These are phyloP conservation scores for Pachypanchax playfairii DNA, from an alignment of 2,113 vertebrate species.

Conservation along the genomic window DNA sequence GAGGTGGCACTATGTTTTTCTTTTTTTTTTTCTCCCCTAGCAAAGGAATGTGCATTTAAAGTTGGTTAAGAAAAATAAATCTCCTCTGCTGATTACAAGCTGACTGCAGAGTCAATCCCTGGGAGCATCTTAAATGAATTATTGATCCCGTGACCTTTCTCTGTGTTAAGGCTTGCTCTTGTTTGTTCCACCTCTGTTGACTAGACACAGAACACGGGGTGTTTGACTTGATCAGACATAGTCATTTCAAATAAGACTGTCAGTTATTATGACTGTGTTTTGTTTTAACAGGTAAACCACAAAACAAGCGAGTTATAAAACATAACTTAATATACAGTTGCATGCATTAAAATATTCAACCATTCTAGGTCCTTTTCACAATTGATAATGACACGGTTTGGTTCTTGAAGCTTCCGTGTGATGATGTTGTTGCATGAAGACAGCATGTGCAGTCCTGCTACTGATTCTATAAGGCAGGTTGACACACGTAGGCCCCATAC, in stretches of 20 bases:
- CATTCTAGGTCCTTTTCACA: no score
- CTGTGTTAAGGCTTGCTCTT: constrained; percentile 72
- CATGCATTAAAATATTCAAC: no score
- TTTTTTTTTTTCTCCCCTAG: constrained; percentile 6
- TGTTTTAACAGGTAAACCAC: constrained; percentile 32
- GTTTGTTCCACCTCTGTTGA: constrained; percentile 72
- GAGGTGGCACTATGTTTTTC: constrained; percentile 55
- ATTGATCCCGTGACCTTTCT: constrained; percentile 83
- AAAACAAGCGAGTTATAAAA: no score
- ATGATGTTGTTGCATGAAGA: no score
- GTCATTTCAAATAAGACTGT: constrained; percentile 65
- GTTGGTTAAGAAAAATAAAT: constrained; percentile 81
- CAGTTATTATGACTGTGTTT: constrained; percentile 55
- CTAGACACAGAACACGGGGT: constrained; percentile 60
- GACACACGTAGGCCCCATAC: no score
- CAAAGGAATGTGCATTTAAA: constrained; percentile 63
- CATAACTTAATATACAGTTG: no score
- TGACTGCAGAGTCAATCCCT: constrained; percentile 70
- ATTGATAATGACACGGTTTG: no score
- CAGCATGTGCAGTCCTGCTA: no score
- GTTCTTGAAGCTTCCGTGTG: no score
- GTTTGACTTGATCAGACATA: constrained; percentile 72
- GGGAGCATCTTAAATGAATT: constrained; percentile 82
- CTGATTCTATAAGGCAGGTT: no score
- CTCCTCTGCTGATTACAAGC: constrained; percentile 73